These are phyloP conservation scores for Carterocephalus palaemon DNA, from an alignment of 2,888 invertebrate genomes.

Conservation along the genomic window DNA sequence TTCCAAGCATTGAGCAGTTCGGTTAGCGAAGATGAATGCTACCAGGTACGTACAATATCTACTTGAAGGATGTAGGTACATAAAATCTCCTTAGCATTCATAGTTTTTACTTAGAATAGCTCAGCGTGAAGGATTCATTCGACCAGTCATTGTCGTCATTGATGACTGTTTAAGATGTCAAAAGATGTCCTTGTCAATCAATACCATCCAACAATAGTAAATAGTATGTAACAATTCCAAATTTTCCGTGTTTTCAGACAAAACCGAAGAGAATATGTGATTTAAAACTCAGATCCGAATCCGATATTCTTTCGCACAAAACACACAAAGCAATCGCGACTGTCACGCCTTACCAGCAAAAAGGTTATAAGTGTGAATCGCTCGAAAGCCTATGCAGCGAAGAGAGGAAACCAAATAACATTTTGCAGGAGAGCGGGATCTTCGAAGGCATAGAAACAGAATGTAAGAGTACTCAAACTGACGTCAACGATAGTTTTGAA, in stretches of 20 bases:
- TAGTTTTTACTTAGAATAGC: background rate
- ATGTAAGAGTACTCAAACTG: slow-evolving; percentile 76
- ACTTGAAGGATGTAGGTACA: background rate
- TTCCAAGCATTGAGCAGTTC: slow-evolving; percentile 78
- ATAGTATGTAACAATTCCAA: slow-evolving; percentile 12
- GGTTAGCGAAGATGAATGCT: slow-evolving; percentile 77
- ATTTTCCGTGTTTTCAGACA: slow-evolving; percentile 47
- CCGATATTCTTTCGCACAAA: slow-evolving; percentile 63
- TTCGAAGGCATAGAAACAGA: slow-evolving; percentile 81
- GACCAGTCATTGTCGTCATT: background rate
- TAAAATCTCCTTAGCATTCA: background rate
- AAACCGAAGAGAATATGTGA: slow-evolving; percentile 70
- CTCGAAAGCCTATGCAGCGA: slow-evolving; percentile 65
- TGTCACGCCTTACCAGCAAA: slow-evolving; percentile 80
- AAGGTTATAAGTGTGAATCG: slow-evolving; percentile 71
- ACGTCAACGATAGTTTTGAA: slow-evolving; percentile 75
- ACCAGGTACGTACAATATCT: slow-evolving; percentile 54
- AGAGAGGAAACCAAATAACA: slow-evolving; percentile 74
- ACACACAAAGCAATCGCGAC: slow-evolving; percentile 81
- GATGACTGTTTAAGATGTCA: slow-evolving; percentile 4
- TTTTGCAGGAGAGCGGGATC: slow-evolving; percentile 86
- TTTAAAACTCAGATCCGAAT: slow-evolving; percentile 59
- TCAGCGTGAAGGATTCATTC: slow-evolving; percentile 1
- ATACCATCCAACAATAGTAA: slow-evolving; percentile 1
- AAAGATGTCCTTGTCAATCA: slow-evolving; percentile 17